phyloP scores from a whole-genome alignment of 2,888 invertebrate species.

The Zaprionus bogoriensis region DNA sequence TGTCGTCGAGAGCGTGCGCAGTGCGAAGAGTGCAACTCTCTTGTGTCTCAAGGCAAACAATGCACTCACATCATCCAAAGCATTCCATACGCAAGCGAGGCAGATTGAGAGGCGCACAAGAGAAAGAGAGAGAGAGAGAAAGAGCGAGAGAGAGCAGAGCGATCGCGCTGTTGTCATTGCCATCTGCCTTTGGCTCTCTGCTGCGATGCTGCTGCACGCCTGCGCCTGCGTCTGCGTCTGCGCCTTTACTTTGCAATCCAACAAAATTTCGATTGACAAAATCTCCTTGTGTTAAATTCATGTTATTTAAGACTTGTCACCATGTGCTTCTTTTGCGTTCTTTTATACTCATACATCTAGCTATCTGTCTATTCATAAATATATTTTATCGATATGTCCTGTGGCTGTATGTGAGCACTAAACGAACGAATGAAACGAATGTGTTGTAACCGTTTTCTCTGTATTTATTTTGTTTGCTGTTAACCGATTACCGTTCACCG shows the following conservation, averaged over 20 bases:
- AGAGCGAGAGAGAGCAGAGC: constrained; percentile 5
- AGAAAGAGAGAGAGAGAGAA: no score
- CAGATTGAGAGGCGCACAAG: no score
- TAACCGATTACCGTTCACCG: not conserved
- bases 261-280: constrained; percentile 2
- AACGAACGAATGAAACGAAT: not conserved
- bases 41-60: no score
- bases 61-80: no score
- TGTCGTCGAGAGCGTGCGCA: constrained; percentile 21
- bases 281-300: constrained; percentile 32
- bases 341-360: not conserved
- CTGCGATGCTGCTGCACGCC: no score
- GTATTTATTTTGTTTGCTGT: not conserved
- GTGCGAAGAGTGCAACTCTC: no score
- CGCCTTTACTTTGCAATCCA: not conserved
- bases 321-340: not conserved
- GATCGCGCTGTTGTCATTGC: not conserved
- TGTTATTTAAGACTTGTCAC: constrained; percentile 1
- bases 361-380: not conserved
- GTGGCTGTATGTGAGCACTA: not conserved
- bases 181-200: constrained; percentile 1
- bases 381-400: not conserved
- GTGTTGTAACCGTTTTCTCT: not conserved
- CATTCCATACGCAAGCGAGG: constrained; percentile 22
- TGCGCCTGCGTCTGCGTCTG: constrained; percentile 16